Evolutionary conservation across 1,140 invertebrate genomes (phyloP), one percentile per base, ranked within the genome.

Genomic region (Yoshiicerus persimilis): DNA sequence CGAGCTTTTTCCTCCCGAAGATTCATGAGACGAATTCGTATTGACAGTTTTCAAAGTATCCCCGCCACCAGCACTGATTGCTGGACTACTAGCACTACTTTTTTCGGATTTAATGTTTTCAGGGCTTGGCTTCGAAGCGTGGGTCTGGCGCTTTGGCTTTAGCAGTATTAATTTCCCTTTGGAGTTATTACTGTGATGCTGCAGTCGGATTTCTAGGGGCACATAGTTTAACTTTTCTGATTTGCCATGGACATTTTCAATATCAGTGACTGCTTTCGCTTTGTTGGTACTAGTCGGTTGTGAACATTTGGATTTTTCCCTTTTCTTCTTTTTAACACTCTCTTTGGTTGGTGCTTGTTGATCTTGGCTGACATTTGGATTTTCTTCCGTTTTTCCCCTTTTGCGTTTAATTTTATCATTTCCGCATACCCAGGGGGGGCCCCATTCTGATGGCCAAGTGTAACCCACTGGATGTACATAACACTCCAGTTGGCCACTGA

Each of bases 401-500:
- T 1, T 16, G 41, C 41, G 13, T 47, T 16, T 9, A 27, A 9
- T 20, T 66, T 86, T 86, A n/a, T 36, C 70, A 77, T 34, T 86
- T 25, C n/a, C 34, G n/a, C n/a, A 62, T 8, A 83, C 30, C 88
- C 88, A 88, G 16, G 88, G 88, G 9, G 88, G 85, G 5, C 88
- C 88, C 6, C 27, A n/a, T n/a, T 62, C 30, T 34, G 25, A 1
- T 64, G 85, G 88, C 88, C 88, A 88, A 1, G 23, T 75, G 10
- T 38, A 41, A 13, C 56, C 38, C 23, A 39, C 36, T 9, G 88
- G 88, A 66, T 86, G 84, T 2, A 88, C 70, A 23, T 88, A 88
- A n/a, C 84, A 86, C 47, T 88, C 88, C 30, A 88, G 39, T 36
- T 86, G 84, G 11, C 88, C 88, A 38, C 34, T 39, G n/a, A 56